Evolutionary conservation across 2,797 vertebrate species (phyloP).

Genomic region (Tenualosa thibaudeaui): DNA sequence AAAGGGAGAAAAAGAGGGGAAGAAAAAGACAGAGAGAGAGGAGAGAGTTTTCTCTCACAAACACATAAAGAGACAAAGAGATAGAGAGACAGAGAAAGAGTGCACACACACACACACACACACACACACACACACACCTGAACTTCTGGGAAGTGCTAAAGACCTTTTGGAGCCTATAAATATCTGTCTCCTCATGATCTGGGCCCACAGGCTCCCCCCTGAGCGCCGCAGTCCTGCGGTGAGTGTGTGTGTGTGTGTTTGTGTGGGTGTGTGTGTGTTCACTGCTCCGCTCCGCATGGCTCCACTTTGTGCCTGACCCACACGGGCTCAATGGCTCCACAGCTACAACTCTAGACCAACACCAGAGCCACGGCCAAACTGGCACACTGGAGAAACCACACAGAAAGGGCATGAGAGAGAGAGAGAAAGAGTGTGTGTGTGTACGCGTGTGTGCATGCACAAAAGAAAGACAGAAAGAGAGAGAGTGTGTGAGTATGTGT

Average conservation of each 20-base stretch:
- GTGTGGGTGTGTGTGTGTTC: too few relatives aligned
- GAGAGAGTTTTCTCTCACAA: too few relatives aligned
- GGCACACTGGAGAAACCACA: conserved; percentile 6
- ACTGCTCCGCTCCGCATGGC: too few relatives aligned
- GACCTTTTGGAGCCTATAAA: background rate
- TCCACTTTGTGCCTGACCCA: background rate
- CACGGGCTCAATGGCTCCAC: background rate
- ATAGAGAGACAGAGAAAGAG: background rate
- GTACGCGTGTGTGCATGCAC: background rate
- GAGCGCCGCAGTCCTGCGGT: background rate
- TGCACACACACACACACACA: background rate
- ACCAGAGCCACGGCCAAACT: background rate
- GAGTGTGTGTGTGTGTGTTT: background rate
- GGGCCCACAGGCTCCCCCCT: background rate
- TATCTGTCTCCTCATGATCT: background rate
- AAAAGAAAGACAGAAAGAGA: background rate
- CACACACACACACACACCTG: background rate
- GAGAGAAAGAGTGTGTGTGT: background rate
- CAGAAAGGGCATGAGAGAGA: background rate
- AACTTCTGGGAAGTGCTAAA: conserved; percentile 1
- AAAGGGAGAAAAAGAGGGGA: background rate
- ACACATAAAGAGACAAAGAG: background rate
- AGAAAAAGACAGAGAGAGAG: too few relatives aligned
- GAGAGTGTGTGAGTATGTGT: background rate
- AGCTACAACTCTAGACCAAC: background rate